These are phyloP conservation scores for Euzophera pinguis DNA, from an alignment of 2,888 invertebrate genomes.

Conservation along the genomic window DNA sequence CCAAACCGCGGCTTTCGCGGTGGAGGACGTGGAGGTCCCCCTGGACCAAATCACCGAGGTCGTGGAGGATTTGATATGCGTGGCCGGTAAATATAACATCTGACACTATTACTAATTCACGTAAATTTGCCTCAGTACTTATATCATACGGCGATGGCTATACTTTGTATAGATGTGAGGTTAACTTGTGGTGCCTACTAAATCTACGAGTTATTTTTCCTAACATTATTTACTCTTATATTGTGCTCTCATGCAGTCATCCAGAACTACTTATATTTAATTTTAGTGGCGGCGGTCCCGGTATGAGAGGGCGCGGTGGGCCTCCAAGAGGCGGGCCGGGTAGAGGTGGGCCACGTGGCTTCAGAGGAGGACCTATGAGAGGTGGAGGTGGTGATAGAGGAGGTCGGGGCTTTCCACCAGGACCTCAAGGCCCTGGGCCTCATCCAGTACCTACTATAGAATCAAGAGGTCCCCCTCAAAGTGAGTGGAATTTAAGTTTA, in stretches of 20 bases:
- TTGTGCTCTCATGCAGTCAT: too few relatives aligned
- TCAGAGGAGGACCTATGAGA: conserved; percentile 67
- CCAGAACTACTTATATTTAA: background rate
- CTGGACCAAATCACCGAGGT: conserved; percentile 52
- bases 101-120: background rate
- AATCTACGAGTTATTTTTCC: too few relatives aligned
- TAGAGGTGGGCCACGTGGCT: conserved; percentile 65
- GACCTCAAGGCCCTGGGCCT: conserved; percentile 71
- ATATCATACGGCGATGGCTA: too few relatives aligned
- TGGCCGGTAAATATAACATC: conserved; percentile 51
- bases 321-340: conserved; percentile 52
- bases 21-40: conserved; percentile 67
- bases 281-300: conserved; percentile 50
- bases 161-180: too few relatives aligned
- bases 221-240: too few relatives aligned
- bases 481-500: conserved; percentile 36
- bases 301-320: conserved; percentile 67
- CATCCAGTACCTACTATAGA: conserved; percentile 74
- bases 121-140: too few relatives aligned
- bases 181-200: too few relatives aligned
- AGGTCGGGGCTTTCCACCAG: conserved; percentile 64
- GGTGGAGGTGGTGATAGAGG: conserved; percentile 66
- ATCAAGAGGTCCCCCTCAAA: conserved; percentile 57
- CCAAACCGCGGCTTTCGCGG: conserved; percentile 65
- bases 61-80: conserved; percentile 72